These are phyloP conservation scores for Notoglanidium macrostoma DNA, from an alignment of 2,797 vertebrate genomes.

Conservation along the genomic window DNA sequence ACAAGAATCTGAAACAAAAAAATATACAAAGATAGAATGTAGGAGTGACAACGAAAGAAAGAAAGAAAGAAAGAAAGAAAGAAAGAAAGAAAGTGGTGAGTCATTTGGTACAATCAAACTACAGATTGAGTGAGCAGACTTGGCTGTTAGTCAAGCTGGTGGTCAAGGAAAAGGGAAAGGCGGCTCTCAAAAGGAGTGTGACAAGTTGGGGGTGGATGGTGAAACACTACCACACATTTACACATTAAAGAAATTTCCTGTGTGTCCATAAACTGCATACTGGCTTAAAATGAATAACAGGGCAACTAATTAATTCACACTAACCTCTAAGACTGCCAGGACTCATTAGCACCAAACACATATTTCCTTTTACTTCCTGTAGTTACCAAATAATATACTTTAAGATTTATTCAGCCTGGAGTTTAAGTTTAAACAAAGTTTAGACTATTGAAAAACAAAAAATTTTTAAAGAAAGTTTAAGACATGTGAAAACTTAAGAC, in stretches of 20 bases:
- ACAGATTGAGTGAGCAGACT: constrained; percentile 12
- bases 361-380: not conserved
- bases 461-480: not conserved
- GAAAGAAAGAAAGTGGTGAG: not conserved
- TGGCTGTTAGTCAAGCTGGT: constrained; percentile 37
- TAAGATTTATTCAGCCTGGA: not conserved
- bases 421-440: not conserved
- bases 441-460: not conserved
- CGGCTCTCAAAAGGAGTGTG: constrained; percentile 25
- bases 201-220: constrained; percentile 5
- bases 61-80: not conserved
- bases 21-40: not conserved
- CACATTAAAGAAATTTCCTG: constrained; percentile 3
- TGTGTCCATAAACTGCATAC: not conserved
- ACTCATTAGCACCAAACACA: not conserved
- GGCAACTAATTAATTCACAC: not conserved
- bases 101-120: constrained; percentile 16
- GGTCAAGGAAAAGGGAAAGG: constrained; percentile 46
- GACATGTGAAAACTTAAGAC: not conserved
- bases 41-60: not conserved
- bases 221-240: constrained; percentile 21
- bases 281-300: not conserved
- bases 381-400: not conserved
- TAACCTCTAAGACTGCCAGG: not conserved
- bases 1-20: not conserved